Evolutionary conservation across 2,888 invertebrate genomes (phyloP).

Genomic region (Drosophila melanocephala): DNA sequence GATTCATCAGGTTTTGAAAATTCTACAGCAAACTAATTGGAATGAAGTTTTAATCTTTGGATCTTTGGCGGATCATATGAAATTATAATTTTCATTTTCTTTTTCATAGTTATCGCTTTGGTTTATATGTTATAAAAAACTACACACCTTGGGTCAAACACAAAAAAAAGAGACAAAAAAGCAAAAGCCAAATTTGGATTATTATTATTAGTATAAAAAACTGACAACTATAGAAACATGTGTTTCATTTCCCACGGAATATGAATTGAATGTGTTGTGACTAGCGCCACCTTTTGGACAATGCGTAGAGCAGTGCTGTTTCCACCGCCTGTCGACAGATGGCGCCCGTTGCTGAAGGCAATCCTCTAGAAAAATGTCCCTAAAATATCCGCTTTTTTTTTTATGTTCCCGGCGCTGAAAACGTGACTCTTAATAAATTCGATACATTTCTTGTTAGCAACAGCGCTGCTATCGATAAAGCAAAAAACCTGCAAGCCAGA

Average conservation of each 20-base stretch:
- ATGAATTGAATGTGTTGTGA: background rate
- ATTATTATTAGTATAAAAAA: background rate
- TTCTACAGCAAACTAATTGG: background rate
- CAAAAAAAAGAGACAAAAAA: background rate
- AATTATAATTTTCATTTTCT: background rate
- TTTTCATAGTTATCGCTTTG: background rate
- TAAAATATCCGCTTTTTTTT: slow-evolving; percentile 11
- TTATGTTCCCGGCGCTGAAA: background rate
- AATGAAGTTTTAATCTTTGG: background rate
- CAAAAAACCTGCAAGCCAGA: background rate
- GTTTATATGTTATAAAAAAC: background rate
- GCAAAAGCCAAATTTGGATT: background rate
- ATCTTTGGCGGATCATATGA: background rate
- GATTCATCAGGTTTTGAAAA: background rate
- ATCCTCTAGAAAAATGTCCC: slow-evolving; percentile 12
- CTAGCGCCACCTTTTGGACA: slow-evolving; percentile 33
- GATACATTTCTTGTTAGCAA: slow-evolving; percentile 11
- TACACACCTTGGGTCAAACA: background rate
- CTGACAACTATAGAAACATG: background rate
- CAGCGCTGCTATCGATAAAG: slow-evolving; percentile 31
- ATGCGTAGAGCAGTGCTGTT: accelerated
- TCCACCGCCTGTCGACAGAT: slow-evolving; percentile 3
- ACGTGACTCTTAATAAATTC: background rate
- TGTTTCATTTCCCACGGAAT: background rate
- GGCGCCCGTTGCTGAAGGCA: slow-evolving; percentile 11